Evolutionary conservation across 2,888 invertebrate species (phyloP).

Genomic region (Dolomedes plantarius): DNA sequence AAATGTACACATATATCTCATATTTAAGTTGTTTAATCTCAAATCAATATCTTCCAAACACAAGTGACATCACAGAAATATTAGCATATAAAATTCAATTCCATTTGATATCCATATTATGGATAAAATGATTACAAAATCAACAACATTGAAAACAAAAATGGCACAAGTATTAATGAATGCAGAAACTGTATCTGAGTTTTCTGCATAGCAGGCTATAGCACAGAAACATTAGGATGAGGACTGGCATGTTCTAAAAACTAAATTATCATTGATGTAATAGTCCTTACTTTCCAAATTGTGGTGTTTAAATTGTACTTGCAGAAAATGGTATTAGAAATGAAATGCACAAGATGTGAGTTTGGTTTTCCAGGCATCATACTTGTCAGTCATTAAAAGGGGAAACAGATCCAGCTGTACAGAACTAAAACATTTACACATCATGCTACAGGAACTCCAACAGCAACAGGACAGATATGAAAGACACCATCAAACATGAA

Average conservation of each 20-base stretch:
- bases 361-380: conserved; percentile 48
- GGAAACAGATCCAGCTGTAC: conserved; percentile 69
- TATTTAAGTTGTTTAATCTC: not conserved
- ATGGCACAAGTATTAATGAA: conserved; percentile 46
- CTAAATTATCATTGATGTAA: conserved; percentile 15
- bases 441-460: conserved; percentile 69
- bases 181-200: conserved; percentile 25
- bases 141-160: conserved; percentile 38
- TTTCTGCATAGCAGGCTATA: conserved; percentile 24
- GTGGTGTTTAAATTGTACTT: conserved; percentile 43
- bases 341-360: conserved; percentile 51
- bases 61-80: conserved; percentile 17
- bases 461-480: conserved; percentile 70
- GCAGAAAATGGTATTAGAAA: conserved; percentile 48
- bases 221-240: conserved; percentile 56
- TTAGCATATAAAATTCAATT: conserved; percentile 10
- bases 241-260: conserved; percentile 26
- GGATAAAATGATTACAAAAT: not conserved
- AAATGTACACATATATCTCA: not conserved
- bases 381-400: conserved; percentile 62
- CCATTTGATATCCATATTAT: not conserved
- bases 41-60: not conserved
- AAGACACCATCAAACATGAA: conserved; percentile 70
- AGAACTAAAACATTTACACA: conserved; percentile 66
- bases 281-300: conserved; percentile 31